Percentiles rank a stretch among this genome's conserved stretches.
These are phyloP conservation scores for Drosophila aff. DNA, from an alignment of 1,140 invertebrate species.

Conservation along the genomic window DNA sequence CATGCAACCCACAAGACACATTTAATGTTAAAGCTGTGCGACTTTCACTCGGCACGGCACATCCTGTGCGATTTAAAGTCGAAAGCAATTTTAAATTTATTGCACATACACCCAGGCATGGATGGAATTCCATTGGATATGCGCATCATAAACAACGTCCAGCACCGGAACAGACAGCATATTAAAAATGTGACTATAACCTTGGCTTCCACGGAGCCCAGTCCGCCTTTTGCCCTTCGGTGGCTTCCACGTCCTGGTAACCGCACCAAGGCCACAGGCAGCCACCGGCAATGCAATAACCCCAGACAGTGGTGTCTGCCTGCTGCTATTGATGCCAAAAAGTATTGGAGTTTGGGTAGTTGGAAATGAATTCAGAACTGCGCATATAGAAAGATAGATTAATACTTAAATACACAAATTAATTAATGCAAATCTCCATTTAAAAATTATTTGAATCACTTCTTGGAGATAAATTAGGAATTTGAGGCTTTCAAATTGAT, in stretches of 20 bases:
- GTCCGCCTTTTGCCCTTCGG: slow-evolving; percentile 2
- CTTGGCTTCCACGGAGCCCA: slow-evolving; percentile 48
- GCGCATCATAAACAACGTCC: slow-evolving; percentile 68
- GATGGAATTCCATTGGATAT: slow-evolving; percentile 47
- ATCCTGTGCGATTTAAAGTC: slow-evolving; percentile 34
- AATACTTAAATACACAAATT: not conserved
- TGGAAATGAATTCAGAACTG: too few relatives aligned
- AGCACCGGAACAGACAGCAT: slow-evolving; percentile 59
- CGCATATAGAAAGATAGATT: too few relatives aligned
- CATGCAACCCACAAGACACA: slow-evolving; percentile 3
- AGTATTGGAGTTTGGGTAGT: not conserved
- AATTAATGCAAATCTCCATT: not conserved
- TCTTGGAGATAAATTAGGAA: too few relatives aligned
- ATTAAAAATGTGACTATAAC: slow-evolving; percentile 81
- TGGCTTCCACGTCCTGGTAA: slow-evolving; percentile 30
- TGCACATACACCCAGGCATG: slow-evolving; percentile 23
- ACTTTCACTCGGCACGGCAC: slow-evolving; percentile 10
- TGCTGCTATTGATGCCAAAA: slow-evolving; percentile 1
- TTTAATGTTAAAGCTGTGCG: slow-evolving; percentile 25
- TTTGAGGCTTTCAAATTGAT: too few relatives aligned
- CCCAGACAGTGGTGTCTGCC: slow-evolving; percentile 13
- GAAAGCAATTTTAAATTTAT: slow-evolving; percentile 52
- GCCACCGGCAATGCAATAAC: slow-evolving; percentile 30
- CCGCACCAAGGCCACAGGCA: slow-evolving; percentile 75
- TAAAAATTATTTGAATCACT: too few relatives aligned